Evolutionary conservation across 2,113 vertebrate genomes (phyloP), one percentile per base, ranked within the genome.

Genomic region (Varanus salvator): DNA sequence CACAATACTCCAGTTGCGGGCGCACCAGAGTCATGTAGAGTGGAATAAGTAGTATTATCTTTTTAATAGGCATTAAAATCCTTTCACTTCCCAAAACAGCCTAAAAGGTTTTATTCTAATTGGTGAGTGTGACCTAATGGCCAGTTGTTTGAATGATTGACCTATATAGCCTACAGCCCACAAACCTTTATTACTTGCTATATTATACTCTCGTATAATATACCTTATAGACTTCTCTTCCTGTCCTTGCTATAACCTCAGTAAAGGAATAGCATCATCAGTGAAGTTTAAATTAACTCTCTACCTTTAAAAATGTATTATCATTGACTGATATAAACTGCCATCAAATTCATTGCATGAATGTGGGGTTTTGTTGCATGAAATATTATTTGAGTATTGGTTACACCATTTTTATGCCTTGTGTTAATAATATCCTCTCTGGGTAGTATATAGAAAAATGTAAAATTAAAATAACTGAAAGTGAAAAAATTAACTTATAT

Each of bases 101-200:
- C 64, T 89, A 75, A 81, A 23, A 88, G 80, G 74, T 38, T 57
- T n/a, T 80, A 44, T 78, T 91, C 38, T 86, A 92, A 92, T 91
- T 92, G 52, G 69, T 92, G 44, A 89, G n/a, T 68, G 54, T 81
- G 94, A 91, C 44, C 48, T 87, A 93, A 88, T 94, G 92, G 52
- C 19, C 85, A 95, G 82, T 14, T 93, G 66, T 93, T 93, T 34
- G 92, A 93, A 72, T 89, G 88, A 91, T 23, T 88, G 76, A 91
- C 89, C 76, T 92, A 93, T 82, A 94, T 87, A 90, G 50, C 84
- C 87, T 50, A 83, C 60, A 94, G 90, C 64, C 34, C 84, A 93
- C 87, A 94, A 94, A 93, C 84, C 54, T 83, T 93, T 91, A 95
- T 90, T 92, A 93, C 5, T 0, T 93, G 89, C 48, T 90, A 64